phyloP scores from a whole-genome alignment of 2,888 invertebrate genomes.

The Macrosiphum euphorbiae region DNA sequence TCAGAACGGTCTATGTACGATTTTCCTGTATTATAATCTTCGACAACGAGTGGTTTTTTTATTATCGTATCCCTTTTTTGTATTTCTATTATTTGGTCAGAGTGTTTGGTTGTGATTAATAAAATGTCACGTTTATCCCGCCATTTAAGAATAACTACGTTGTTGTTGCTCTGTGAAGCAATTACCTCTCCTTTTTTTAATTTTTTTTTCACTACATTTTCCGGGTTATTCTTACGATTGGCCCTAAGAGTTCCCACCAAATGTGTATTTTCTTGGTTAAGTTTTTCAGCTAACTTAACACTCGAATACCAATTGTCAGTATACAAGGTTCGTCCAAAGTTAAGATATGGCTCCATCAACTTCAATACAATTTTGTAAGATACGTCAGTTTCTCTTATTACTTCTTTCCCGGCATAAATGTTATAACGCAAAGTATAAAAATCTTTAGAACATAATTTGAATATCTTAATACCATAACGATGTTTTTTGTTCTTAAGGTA shows the following conservation, averaged over 20 bases:
- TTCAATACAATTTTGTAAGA: neutral
- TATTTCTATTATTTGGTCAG: neutral
- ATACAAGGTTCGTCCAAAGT: neutral
- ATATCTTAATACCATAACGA: slow-evolving; percentile 67
- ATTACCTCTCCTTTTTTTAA: slow-evolving; percentile 26
- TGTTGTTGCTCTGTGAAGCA: neutral
- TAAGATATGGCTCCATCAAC: neutral
- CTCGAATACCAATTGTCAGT: neutral
- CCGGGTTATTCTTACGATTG: neutral
- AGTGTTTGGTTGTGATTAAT: neutral
- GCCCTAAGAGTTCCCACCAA: neutral
- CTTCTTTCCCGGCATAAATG: neutral
- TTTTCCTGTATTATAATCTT: neutral
- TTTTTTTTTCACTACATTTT: neutral
- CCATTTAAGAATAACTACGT: neutral
- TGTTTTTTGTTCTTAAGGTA: slow-evolving; percentile 67
- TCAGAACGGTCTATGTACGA: neutral
- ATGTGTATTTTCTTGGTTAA: neutral
- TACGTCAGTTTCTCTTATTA: neutral
- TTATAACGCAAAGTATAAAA: neutral
- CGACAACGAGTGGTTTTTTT: neutral
- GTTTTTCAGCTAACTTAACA: neutral
- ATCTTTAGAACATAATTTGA: slow-evolving; percentile 58
- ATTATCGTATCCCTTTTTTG: neutral
- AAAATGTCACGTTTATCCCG: neutral